Conservation (phyloP, 1,140 invertebrate species). For the Danaus melanippus region DNA sequence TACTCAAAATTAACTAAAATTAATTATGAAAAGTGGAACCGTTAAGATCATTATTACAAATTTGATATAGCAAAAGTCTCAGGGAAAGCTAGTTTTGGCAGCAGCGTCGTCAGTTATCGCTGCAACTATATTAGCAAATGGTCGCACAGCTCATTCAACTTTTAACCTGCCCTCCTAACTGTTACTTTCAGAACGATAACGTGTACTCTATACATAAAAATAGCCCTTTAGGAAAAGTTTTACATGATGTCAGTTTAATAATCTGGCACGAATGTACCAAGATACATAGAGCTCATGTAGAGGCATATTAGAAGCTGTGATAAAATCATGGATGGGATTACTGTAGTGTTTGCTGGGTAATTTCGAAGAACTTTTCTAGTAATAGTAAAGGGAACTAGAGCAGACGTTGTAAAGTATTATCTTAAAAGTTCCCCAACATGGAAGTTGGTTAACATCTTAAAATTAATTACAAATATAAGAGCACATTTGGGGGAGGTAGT, state of each 20-base stretch:
- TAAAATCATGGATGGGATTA: slow-evolving; percentile 35
- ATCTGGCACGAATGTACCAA: slow-evolving; percentile 34
- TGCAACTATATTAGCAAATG: too few relatives aligned
- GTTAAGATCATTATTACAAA: too few relatives aligned
- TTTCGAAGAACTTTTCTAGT: slow-evolving; percentile 28
- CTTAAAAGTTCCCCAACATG: slow-evolving; percentile 20
- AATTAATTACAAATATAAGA: slow-evolving; percentile 21
- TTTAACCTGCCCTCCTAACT: slow-evolving; percentile 14
- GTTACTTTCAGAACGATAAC: slow-evolving; percentile 3
- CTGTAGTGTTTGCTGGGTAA: slow-evolving; percentile 21
- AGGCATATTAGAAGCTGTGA: slow-evolving; percentile 26
- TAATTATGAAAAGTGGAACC: too few relatives aligned
- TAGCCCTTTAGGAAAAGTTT: slow-evolving; percentile 10
- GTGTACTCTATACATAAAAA: slow-evolving; percentile 10
- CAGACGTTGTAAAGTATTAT: slow-evolving; percentile 18
- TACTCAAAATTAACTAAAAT: too few relatives aligned
- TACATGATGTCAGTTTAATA: slow-evolving; percentile 18
- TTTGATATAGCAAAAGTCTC: too few relatives aligned
- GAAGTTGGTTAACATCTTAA: slow-evolving; percentile 21
- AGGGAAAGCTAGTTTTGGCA: too few relatives aligned
- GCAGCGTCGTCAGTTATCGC: too few relatives aligned
- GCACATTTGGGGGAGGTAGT: slow-evolving; percentile 4
- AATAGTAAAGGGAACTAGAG: slow-evolving; percentile 14
- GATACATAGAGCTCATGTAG: slow-evolving; percentile 26
- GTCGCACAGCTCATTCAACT: slow-evolving; percentile 6